phyloP scores from a whole-genome alignment of 2,113 vertebrate species.

The Alaudala cheleensis region DNA sequence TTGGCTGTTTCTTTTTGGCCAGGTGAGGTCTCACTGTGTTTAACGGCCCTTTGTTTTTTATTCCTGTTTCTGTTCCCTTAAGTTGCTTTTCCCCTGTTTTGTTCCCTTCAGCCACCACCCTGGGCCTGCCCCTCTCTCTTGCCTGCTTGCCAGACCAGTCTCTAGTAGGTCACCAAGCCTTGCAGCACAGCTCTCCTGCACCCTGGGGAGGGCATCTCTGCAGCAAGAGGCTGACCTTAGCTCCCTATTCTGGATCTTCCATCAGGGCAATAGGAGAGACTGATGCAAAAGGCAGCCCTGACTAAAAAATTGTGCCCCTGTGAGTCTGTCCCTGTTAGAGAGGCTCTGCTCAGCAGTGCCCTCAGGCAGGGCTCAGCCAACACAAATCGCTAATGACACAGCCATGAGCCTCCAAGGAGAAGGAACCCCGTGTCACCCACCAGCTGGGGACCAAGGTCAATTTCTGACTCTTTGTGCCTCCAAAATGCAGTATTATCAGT shows the following conservation, averaged over 20 bases:
- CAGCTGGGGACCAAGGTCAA: background rate
- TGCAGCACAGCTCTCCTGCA: background rate
- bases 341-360: background rate
- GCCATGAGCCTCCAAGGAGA: background rate
- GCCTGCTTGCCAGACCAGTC: background rate
- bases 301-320: background rate
- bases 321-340: background rate
- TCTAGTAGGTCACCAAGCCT: background rate
- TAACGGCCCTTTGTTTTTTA: background rate
- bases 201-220: background rate
- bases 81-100: background rate
- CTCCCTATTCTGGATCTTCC: background rate
- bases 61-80: background rate
- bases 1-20: background rate
- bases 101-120: background rate
- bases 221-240: background rate
- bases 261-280: background rate
- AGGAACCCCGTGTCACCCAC: rapidly evolving
- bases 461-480: background rate
- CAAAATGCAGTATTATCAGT: background rate
- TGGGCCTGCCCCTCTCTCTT: background rate
- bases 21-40: background rate
- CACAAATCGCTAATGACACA: background rate
- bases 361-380: background rate
- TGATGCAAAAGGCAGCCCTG: background rate